Evolutionary conservation across 2,113 vertebrate species (phyloP).

Genomic region (Oncorhynchus tshawytscha): DNA sequence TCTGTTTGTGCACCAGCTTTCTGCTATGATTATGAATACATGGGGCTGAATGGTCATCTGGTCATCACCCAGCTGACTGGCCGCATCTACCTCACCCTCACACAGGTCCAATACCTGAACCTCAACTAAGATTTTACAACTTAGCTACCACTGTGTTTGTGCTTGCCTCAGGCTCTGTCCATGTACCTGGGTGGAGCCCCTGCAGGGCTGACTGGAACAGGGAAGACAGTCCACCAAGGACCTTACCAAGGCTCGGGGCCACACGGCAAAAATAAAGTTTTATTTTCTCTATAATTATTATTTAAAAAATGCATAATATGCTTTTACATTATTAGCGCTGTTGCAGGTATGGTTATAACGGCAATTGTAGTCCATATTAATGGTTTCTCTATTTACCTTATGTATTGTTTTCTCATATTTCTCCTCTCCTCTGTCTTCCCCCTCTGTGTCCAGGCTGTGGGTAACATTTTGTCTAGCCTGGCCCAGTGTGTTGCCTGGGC

Average conservation of each 20-base stretch:
- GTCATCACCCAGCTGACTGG: slow-evolving; percentile 96
- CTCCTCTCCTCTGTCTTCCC: neutral
- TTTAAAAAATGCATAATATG: no score
- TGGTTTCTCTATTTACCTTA: no score
- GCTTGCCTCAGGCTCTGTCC: slow-evolving; percentile 83
- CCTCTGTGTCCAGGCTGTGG: slow-evolving; percentile 79
- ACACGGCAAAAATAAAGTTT: neutral
- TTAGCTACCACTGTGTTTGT: neutral
- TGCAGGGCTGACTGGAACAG: slow-evolving; percentile 94
- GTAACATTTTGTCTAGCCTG: slow-evolving; percentile 93
- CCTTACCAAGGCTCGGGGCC: slow-evolving; percentile 91
- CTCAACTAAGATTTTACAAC: no score
- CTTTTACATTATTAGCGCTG: no score
- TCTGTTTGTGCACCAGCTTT: slow-evolving; percentile 86
- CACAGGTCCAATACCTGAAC: slow-evolving; percentile 77
- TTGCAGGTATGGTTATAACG: no score
- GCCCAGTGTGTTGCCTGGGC: slow-evolving; percentile 95
- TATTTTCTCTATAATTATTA: no score
- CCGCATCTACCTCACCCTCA: slow-evolving; percentile 94
- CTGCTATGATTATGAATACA: slow-evolving; percentile 94
- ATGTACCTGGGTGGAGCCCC: slow-evolving; percentile 95
- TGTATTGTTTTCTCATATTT: no score
- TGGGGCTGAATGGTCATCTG: slow-evolving; percentile 93
- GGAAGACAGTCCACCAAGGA: slow-evolving; percentile 96
- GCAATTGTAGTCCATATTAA: no score